Percentiles rank a stretch among this genome's conserved stretches.
These are phyloP conservation scores for Euwallacea similis DNA, from an alignment of 1,140 invertebrate genomes.

Conservation along the genomic window DNA sequence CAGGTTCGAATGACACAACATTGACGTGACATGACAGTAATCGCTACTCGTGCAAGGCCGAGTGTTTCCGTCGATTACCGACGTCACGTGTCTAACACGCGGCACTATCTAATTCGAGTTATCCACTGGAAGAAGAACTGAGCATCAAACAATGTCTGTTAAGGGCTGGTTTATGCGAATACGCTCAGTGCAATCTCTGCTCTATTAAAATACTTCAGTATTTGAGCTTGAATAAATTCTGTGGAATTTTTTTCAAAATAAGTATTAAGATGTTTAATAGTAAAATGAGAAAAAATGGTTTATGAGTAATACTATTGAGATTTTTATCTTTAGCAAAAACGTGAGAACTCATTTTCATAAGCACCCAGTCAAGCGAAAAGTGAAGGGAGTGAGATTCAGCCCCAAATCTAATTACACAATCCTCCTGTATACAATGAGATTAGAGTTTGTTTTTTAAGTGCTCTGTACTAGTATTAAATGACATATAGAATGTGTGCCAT, in stretches of 20 bases:
- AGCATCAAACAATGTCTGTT: slow-evolving; percentile 17
- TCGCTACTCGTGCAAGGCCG: slow-evolving; percentile 33
- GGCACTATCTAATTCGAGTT: slow-evolving; percentile 35
- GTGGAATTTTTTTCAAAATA: no score
- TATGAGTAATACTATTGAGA: no score
- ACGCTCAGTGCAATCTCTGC: background rate
- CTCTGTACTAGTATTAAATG: slow-evolving; percentile 33
- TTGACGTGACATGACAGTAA: slow-evolving; percentile 36
- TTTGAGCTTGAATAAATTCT: no score
- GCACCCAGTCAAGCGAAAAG: background rate
- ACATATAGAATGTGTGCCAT: slow-evolving; percentile 21
- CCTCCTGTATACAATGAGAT: slow-evolving; percentile 32
- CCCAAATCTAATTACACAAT: slow-evolving; percentile 39
- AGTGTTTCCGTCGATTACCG: slow-evolving; percentile 40
- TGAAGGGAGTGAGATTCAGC: slow-evolving; percentile 25
- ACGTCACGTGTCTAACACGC: slow-evolving; percentile 22
- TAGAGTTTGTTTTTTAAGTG: slow-evolving; percentile 38
- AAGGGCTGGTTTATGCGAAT: slow-evolving; percentile 12
- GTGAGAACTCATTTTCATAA: background rate
- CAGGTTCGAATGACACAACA: slow-evolving; percentile 34
- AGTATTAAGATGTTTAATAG: no score
- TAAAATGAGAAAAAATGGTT: no score
- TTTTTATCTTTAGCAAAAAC: no score
- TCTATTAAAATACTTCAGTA: no score
- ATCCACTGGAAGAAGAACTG: slow-evolving; percentile 27